phyloP scores from a whole-genome alignment of 2,888 invertebrate species.

The Pachycephus smyrnensis region DNA sequence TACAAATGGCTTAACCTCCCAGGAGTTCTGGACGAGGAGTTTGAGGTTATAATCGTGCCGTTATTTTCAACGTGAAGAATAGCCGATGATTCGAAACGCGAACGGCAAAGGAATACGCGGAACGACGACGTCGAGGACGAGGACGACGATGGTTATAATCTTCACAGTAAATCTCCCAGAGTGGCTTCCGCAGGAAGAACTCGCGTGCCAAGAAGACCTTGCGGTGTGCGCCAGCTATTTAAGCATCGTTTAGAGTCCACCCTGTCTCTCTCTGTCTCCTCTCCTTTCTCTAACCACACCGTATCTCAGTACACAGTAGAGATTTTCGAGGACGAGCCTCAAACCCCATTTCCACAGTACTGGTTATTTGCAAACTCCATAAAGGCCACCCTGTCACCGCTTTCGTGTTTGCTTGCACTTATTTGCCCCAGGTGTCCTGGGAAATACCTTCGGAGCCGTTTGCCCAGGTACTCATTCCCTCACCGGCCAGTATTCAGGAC shows the following conservation, averaged over 20 bases:
- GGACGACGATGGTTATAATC: background rate
- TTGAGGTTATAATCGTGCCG: background rate
- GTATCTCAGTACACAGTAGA: background rate
- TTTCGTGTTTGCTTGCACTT: background rate
- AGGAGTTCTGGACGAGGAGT: background rate
- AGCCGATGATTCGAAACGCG: background rate
- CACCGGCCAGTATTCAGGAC: background rate
- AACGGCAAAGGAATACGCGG: background rate
- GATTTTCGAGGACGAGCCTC: background rate
- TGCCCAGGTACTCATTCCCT: background rate
- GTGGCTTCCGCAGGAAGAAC: conserved; percentile 30
- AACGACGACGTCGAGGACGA: background rate
- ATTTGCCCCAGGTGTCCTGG: background rate
- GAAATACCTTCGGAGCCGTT: background rate
- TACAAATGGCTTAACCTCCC: background rate
- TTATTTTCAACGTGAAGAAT: background rate
- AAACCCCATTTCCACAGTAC: background rate
- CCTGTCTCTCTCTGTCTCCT: background rate
- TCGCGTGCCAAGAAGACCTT: conserved; percentile 49
- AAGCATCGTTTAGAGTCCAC: conserved; percentile 29
- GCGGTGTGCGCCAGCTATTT: conserved; percentile 38
- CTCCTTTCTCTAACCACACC: background rate
- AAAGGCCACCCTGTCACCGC: background rate
- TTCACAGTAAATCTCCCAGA: conserved; percentile 34
- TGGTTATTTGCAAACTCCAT: background rate